Percentiles rank a stretch among this genome's conserved stretches.
These are phyloP conservation scores for Chromis chromis DNA, from an alignment of 2,797 vertebrate species.

Conservation along the genomic window DNA sequence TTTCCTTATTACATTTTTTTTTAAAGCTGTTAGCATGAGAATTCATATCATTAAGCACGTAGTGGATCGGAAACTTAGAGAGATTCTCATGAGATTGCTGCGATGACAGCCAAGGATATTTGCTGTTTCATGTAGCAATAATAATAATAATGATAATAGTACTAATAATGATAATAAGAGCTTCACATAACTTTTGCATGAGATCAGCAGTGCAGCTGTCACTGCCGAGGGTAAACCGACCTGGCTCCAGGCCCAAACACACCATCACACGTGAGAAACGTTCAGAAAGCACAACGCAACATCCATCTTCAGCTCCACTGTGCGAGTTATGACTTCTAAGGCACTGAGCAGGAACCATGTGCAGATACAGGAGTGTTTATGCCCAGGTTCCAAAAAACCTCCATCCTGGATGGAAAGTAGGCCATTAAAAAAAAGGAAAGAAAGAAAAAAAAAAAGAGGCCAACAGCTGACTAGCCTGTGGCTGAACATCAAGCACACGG, in stretches of 20 bases:
- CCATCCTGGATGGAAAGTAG: constrained; percentile 73
- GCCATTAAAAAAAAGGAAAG: constrained; percentile 59
- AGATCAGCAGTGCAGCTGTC: constrained; percentile 43
- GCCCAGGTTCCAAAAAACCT: constrained; percentile 66
- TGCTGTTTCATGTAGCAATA: background rate
- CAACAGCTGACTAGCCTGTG: constrained; percentile 80
- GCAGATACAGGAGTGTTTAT: constrained; percentile 61
- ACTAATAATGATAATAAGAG: background rate
- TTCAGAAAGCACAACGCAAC: constrained; percentile 10
- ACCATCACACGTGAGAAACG: constrained; percentile 15
- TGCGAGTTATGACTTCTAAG: constrained; percentile 32
- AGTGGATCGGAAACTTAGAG: background rate
- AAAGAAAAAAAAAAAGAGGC: constrained; percentile 48
- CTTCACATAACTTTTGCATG: constrained; percentile 14
- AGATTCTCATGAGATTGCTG: background rate
- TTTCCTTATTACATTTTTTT: constrained; percentile 4
- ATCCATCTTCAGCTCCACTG: constrained; percentile 29
- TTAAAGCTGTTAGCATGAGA: constrained; percentile 13
- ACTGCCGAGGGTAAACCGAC: constrained; percentile 16
- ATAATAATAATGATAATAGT: background rate
- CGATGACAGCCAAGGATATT: background rate
- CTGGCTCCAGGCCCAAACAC: constrained; percentile 27
- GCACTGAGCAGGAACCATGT: constrained; percentile 37
- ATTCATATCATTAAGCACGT: background rate
- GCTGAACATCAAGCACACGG: constrained; percentile 71